Percentiles rank a stretch among this genome's conserved stretches.
Evolutionary conservation across 2,888 invertebrate species (phyloP).

Genomic region (Cremastobaeus sp.): DNA sequence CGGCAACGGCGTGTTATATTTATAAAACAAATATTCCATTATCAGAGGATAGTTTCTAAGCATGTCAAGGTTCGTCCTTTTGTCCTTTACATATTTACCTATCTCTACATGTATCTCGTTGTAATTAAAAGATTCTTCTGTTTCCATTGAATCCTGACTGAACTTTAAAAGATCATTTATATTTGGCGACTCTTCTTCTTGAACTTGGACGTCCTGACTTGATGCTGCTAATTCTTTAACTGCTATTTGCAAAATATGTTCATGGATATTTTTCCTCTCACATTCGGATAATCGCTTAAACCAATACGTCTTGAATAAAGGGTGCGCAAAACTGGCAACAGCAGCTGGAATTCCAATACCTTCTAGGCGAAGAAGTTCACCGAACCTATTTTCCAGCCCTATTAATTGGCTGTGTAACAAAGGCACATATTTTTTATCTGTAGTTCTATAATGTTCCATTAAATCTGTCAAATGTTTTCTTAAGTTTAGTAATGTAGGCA

Average conservation of each 20-base stretch:
- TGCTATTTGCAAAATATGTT: constrained; percentile 8
- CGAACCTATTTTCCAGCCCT: constrained; percentile 4
- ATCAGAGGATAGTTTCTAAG: constrained; percentile 8
- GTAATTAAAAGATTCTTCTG: not conserved
- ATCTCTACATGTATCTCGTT: constrained; percentile 4
- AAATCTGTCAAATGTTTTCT: not conserved
- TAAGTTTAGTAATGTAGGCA: constrained; percentile 8
- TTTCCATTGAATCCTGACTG: constrained; percentile 4
- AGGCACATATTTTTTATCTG: not conserved
- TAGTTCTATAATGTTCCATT: not conserved
- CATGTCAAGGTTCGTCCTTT: not conserved
- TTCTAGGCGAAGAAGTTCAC: not conserved
- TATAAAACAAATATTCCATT: not conserved
- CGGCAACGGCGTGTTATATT: not conserved
- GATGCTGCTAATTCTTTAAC: no score
- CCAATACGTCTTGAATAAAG: not conserved
- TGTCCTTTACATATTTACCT: constrained; percentile 1
- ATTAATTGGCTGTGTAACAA: not conserved
- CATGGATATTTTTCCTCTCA: not conserved
- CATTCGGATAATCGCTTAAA: not conserved
- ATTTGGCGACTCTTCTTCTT: no score
- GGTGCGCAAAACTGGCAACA: constrained; percentile 2
- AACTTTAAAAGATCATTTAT: constrained; percentile 4
- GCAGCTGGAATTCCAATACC: constrained; percentile 1
- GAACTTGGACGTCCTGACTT: no score